Evolutionary conservation across 1,140 invertebrate genomes (phyloP), one percentile per base, ranked within the genome.

Genomic region (Plodia interpunctella): DNA sequence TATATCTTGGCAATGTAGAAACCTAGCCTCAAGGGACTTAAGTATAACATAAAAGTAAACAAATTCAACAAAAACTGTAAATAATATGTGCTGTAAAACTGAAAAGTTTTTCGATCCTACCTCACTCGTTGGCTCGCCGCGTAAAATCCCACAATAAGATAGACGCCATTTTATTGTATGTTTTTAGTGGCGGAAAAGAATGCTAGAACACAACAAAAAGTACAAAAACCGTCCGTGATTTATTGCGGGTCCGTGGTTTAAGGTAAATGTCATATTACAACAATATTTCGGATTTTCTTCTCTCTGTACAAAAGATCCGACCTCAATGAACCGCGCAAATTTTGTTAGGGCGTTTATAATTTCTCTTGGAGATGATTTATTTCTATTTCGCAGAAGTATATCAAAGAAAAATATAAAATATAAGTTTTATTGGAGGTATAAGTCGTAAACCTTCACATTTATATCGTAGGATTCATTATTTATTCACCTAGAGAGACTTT

Each of bases 251-350:
- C 38, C n/a, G 38, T 44, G 38, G 13, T 44, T 44, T 44, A 44
- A 44, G 38, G 38, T 44, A 44, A 44, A 44, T 44, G 38, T 44
- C 38, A 44, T 44, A 44, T 44, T 44, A 44, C 38, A 44, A 6
- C 13, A 44, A 44, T 44, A 44, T 44, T 44, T 44, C 13, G 38
- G 38, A 44, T 44, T 44, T 44, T 44, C 2, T 44, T 17, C 15
- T 15, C 11, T 13, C 38, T 17, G 13, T n/a, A 44, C 6, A 44
- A 44, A 44, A 44, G n/a, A 15, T 15, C 13, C 38, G 38, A 44
- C 38, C 30, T 32, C 30, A 17, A 44, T 44, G 38, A 44, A 44
- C 9, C 15, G 38, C 13, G n/a, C 2, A n/a, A 4, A 5, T 15
- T 44, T 44, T 35, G 32, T 35, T 35, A 35, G 13, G 32, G 32